These are phyloP conservation scores for Scophthalmus maximus DNA, from an alignment of 2,113 vertebrate species.

Conservation along the genomic window DNA sequence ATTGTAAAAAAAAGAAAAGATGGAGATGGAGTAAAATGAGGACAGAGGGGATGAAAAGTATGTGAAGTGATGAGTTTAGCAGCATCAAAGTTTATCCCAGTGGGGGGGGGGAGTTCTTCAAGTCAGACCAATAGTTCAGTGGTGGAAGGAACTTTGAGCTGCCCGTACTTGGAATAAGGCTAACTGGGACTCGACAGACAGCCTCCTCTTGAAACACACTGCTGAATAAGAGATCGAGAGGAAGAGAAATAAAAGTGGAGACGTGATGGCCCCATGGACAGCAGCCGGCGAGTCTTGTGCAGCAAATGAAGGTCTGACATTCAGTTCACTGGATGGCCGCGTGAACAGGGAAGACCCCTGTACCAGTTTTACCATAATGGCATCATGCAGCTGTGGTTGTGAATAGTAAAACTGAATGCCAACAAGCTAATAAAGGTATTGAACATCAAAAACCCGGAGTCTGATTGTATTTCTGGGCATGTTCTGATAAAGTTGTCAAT, in stretches of 20 bases:
- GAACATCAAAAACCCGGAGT: no score
- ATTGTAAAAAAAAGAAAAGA: not conserved
- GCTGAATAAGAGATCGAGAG: not conserved
- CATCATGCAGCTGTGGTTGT: no score
- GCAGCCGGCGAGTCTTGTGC: conserved; percentile 1
- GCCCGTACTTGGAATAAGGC: not conserved
- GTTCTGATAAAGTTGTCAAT: no score
- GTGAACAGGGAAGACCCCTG: no score
- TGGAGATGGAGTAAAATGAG: not conserved
- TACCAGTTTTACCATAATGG: no score
- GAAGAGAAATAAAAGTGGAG: not conserved
- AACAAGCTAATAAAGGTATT: no score
- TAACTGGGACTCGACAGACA: not conserved
- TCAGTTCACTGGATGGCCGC: no score
- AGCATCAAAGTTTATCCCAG: no score
- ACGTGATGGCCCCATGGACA: not conserved
- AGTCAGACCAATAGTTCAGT: conserved; percentile 2
- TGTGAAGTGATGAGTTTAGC: not conserved
- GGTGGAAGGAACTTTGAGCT: not conserved
- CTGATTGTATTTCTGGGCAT: no score
- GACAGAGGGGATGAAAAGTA: not conserved
- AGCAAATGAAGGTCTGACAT: not conserved
- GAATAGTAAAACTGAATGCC: no score
- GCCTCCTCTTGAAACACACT: not conserved
- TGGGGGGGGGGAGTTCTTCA: no score